Evolutionary conservation across 2,797 vertebrate genomes (phyloP).

Genomic region (Sebastes jordani): DNA sequence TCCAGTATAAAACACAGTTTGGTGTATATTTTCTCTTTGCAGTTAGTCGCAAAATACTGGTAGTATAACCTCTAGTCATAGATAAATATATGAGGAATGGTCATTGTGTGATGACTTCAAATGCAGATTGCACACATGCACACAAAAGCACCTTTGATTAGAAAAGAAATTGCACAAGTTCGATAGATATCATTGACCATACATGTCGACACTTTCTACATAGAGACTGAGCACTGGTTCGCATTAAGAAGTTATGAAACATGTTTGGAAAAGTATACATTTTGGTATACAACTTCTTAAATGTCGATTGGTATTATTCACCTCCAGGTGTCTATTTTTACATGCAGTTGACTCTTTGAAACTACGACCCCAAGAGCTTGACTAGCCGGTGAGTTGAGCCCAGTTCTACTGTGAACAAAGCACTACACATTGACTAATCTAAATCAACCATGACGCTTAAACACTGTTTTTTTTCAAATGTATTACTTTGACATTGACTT

Average conservation of each 20-base stretch:
- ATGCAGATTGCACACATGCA: slow-evolving; percentile 78
- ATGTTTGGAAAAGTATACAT: slow-evolving; percentile 57
- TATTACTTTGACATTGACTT: slow-evolving; percentile 65
- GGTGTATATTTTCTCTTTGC: slow-evolving; percentile 47
- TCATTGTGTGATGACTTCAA: slow-evolving; percentile 62
- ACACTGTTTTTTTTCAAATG: slow-evolving; percentile 64
- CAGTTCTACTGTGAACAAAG: slow-evolving; percentile 70
- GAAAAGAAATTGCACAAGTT: slow-evolving; percentile 75
- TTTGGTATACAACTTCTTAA: slow-evolving; percentile 63
- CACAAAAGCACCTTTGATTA: slow-evolving; percentile 79
- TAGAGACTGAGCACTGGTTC: slow-evolving; percentile 66
- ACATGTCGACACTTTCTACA: slow-evolving; percentile 72
- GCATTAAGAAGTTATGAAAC: slow-evolving; percentile 66
- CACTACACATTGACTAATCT: slow-evolving; percentile 76
- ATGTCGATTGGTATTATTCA: slow-evolving; percentile 62
- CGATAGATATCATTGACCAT: slow-evolving; percentile 68
- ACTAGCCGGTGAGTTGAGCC: slow-evolving; percentile 63
- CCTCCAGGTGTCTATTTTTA: slow-evolving; percentile 51
- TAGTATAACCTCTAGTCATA: slow-evolving; percentile 60
- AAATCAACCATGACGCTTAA: slow-evolving; percentile 70
- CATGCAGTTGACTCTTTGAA: slow-evolving; percentile 69
- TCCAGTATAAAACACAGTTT: slow-evolving; percentile 67
- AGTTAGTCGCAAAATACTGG: slow-evolving; percentile 66
- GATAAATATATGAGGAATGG: slow-evolving; percentile 50
- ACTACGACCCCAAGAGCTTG: slow-evolving; percentile 51